These are phyloP conservation scores for Atta texana DNA, from an alignment of 1,140 invertebrate genomes.

Conservation along the genomic window DNA sequence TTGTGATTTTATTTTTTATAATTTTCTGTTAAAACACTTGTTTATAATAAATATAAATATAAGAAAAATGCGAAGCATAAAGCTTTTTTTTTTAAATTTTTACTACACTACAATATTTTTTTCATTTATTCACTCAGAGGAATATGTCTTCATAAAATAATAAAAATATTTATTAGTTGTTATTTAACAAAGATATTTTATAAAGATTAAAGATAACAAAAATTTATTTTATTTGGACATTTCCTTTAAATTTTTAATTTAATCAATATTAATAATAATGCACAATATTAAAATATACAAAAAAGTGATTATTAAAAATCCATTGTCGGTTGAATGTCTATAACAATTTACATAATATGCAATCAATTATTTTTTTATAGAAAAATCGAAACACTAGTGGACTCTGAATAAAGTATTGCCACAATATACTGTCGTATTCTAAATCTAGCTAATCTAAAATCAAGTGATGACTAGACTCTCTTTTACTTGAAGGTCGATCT, in stretches of 20 bases:
- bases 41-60: not conserved
- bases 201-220: not conserved
- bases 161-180: not conserved
- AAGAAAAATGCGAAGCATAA: not conserved
- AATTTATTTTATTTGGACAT: not conserved
- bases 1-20: not conserved
- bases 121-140: not conserved
- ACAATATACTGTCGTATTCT: not conserved
- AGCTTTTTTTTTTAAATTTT: not conserved
- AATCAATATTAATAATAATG: not conserved
- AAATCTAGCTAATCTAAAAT: not conserved
- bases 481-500: slow-evolving; percentile 17
- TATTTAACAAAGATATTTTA: not conserved
- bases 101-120: not conserved
- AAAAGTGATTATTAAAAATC: not conserved
- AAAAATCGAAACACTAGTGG: not conserved
- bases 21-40: not conserved
- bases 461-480: not conserved
- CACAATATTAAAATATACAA: not conserved
- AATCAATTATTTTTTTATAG: slow-evolving; percentile 7
- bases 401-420: not conserved
- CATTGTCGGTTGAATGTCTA: not conserved
- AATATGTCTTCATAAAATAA: not conserved
- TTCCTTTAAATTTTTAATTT: not conserved
- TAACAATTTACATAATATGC: not conserved